These are phyloP conservation scores for Hecatera dysodea DNA, from an alignment of 2,888 invertebrate genomes.

Conservation along the genomic window DNA sequence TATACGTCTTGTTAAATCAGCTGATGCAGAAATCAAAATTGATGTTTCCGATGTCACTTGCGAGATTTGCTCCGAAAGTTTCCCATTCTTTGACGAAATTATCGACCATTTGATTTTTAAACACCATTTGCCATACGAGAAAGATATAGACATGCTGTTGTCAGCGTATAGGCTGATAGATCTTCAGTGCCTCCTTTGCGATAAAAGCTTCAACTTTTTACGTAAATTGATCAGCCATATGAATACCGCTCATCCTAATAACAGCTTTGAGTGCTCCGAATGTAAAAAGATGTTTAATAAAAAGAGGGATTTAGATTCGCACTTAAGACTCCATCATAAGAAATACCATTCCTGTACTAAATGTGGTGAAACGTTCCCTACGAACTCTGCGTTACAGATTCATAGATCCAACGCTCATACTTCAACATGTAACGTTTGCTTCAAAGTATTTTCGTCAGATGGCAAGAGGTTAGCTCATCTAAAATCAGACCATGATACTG, in stretches of 20 bases:
- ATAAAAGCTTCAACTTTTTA: constrained; percentile 73
- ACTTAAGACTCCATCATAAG: constrained; percentile 76
- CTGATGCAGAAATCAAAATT: constrained; percentile 82
- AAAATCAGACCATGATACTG: constrained; percentile 75
- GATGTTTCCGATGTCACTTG: constrained; percentile 82
- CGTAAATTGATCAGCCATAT: constrained; percentile 79
- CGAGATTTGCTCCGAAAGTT: constrained; percentile 73
- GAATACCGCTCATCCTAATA: constrained; percentile 75
- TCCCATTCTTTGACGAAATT: constrained; percentile 59
- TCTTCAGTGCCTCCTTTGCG: constrained; percentile 79
- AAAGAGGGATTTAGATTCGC: constrained; percentile 77
- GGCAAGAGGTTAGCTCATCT: constrained; percentile 78
- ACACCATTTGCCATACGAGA: constrained; percentile 77
- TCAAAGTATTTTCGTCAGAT: constrained; percentile 76
- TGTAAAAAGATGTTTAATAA: constrained; percentile 80
- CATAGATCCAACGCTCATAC: constrained; percentile 78
- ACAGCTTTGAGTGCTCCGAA: constrained; percentile 73
- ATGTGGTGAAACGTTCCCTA: constrained; percentile 73
- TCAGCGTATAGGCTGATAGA: constrained; percentile 77
- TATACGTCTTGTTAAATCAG: constrained; percentile 76
- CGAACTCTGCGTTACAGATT: constrained; percentile 70
- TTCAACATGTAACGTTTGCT: constrained; percentile 82
- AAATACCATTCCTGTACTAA: constrained; percentile 75
- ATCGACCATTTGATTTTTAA: constrained; percentile 73
- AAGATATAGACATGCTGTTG: constrained; percentile 72